These are phyloP conservation scores for Clanis bilineata DNA, from an alignment of 2,888 invertebrate genomes.

Conservation along the genomic window DNA sequence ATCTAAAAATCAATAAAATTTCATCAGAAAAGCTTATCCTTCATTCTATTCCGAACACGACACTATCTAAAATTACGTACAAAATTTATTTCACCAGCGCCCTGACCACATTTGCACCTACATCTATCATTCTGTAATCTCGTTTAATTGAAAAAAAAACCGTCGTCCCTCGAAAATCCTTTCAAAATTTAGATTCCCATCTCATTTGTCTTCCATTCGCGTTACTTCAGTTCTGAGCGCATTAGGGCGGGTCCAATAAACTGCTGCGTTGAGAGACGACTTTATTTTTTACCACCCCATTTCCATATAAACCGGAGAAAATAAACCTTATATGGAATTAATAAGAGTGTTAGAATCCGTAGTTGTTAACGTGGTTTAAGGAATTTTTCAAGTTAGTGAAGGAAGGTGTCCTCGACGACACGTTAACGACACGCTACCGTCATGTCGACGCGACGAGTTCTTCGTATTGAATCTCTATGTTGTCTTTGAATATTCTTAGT, in stretches of 20 bases:
- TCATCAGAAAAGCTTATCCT: not conserved
- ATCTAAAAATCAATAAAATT: not conserved
- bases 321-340: not conserved
- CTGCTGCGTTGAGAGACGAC: not conserved
- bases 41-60: not conserved
- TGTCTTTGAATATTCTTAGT: too few relatives aligned
- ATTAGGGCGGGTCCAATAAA: constrained; percentile 4
- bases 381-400: not conserved
- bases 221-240: not conserved
- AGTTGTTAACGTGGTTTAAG: not conserved
- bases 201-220: constrained; percentile 3
- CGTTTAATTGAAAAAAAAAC: constrained; percentile 2
- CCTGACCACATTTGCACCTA: not conserved
- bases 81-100: not conserved
- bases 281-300: not conserved
- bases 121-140: not conserved
- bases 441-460: not conserved
- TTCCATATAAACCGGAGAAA: not conserved
- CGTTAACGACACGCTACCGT: not conserved
- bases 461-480: not conserved
- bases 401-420: not conserved
- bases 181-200: not conserved
- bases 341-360: not conserved
- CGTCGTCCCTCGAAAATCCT: not conserved
- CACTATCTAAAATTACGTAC: not conserved